phyloP scores from a whole-genome alignment of 1,140 invertebrate species.

The Semibalanus balanoides region DNA sequence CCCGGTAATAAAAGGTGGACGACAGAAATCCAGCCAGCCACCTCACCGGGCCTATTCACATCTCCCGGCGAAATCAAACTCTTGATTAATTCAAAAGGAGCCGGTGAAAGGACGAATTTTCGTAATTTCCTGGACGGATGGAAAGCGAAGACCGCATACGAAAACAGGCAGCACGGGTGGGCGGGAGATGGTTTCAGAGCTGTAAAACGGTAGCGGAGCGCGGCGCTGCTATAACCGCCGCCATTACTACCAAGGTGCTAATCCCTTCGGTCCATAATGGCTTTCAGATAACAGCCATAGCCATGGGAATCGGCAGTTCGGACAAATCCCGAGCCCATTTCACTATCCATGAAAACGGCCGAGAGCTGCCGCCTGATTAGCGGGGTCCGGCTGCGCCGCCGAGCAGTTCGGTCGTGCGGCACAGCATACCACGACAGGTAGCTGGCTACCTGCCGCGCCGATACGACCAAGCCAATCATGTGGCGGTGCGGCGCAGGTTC shows the following conservation, averaged over 20 bases:
- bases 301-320: not conserved
- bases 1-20: not conserved
- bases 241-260: not conserved
- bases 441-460: not conserved
- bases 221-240: not conserved
- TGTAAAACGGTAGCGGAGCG: not conserved
- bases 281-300: not conserved
- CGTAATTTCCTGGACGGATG: not conserved
- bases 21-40: not conserved
- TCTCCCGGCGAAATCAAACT: not conserved
- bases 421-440: not conserved
- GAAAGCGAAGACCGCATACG: not conserved
- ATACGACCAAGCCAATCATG: too few species aligned
- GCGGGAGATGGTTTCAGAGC: not conserved
- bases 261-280: not conserved
- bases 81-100: slow-evolving; percentile 2
- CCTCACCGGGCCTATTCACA: not conserved
- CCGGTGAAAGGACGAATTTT: not conserved
- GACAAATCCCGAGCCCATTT: not conserved
- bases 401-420: not conserved
- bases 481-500: too few species aligned
- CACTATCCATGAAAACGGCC: not conserved
- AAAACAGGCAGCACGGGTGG: not conserved
- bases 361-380: not conserved
- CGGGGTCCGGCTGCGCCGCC: not conserved